These are phyloP conservation scores for Zosterops lateralis DNA, from an alignment of 2,113 vertebrate genomes.

Conservation along the genomic window DNA sequence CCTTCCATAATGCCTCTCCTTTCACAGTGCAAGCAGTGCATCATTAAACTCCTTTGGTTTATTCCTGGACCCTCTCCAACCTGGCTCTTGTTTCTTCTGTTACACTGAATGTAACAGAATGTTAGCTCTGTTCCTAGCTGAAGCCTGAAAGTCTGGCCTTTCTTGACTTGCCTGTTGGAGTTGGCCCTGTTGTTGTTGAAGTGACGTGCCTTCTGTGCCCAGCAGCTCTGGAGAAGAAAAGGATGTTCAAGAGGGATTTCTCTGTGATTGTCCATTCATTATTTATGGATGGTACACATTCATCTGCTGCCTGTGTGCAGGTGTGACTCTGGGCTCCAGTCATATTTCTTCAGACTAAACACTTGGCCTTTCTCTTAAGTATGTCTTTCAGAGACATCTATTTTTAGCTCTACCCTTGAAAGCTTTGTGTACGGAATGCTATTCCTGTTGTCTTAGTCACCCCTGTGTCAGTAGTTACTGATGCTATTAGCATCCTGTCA, in stretches of 20 bases:
- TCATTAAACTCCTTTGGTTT: background rate
- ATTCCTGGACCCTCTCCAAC: background rate
- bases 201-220: background rate
- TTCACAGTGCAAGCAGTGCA: background rate
- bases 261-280: background rate
- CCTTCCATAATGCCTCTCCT: background rate
- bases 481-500: background rate
- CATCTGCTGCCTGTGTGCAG: background rate
- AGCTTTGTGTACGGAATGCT: background rate
- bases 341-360: background rate
- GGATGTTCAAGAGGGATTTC: background rate
- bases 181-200: background rate
- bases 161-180: background rate
- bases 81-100: conserved; percentile 13
- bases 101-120: background rate
- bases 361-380: background rate
- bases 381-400: background rate
- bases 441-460: conserved; percentile 4
- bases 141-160: background rate
- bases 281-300: background rate
- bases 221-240: background rate
- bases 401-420: background rate
- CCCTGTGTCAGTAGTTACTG: background rate
- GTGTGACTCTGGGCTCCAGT: background rate
- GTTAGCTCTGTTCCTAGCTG: background rate